Base-by-base conservation (phyloP, 2,113 vertebrate genomes). In the Bucco capensis region DNA sequence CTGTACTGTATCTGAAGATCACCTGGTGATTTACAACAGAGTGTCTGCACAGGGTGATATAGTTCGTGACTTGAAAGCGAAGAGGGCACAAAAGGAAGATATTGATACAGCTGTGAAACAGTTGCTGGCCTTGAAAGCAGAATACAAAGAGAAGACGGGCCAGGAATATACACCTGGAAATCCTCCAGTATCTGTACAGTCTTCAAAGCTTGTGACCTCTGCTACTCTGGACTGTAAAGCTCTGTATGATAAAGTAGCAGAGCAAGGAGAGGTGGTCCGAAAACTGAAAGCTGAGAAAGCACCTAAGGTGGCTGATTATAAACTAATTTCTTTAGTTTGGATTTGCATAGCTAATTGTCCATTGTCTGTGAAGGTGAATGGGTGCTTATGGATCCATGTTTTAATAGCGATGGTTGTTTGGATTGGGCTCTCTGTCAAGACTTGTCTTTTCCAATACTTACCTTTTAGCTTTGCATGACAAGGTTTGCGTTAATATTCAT, bases 61-160 rank as follows among this genome's bases (percentile, higher is more conserved):
- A n/a, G 98, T 99, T 38, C 98, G 99, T 38, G 98, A 98, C 64
- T 96, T 99, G 38, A 99, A 99, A 97, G 87, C 97, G 28, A 98
- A 97, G 96, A 99, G 98, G 87, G 98, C 98, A 37, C 70, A 98
- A 12, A 99, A 99, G 85, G 98, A 99, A n/a, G 98, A 99, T 44
- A 95, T 99, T 31, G 99, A 99, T 79, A 95, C 97, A 31, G 99
- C 99, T 10, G 98, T 99, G 58, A 98, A 99, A 79, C 97, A 97
- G 46, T 98, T 99, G 37, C 96, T 99, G 84, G 96, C 97, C 38
- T 96, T 99, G 54, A 99, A 99, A 97, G 98, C 97, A 23, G 98
- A 99, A 76, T 99, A 99, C 87, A 99, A 99, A 88, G 97, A 98
- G 94, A 97, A 98, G 91, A 99, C 98, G 0, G 98, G 99, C 49